Percentiles rank a stretch among this genome's conserved stretches.
Evolutionary conservation across 2,113 vertebrate genomes (phyloP).

Genomic region (Corythaeola cristata): DNA sequence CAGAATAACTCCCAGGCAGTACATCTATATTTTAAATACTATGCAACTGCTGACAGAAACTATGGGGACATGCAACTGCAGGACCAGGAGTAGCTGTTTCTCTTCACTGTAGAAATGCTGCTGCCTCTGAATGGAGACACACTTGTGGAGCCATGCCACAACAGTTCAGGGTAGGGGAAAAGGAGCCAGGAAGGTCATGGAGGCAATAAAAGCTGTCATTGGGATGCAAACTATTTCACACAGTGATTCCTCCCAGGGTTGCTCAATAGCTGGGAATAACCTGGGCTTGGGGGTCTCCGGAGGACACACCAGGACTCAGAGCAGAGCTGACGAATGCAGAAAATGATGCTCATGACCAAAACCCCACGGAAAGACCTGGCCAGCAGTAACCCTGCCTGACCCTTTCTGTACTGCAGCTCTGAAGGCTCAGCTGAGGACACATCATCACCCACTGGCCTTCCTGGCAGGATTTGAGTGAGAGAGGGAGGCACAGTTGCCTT

Average conservation of each 20-base stretch:
- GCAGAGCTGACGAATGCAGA: background rate
- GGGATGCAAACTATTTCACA: background rate
- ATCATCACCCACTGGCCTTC: background rate
- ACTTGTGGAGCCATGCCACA: background rate
- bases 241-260: background rate
- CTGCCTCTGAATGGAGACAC: background rate
- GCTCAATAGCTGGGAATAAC: background rate
- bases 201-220: background rate
- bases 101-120: background rate
- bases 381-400: background rate
- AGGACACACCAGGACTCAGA: background rate
- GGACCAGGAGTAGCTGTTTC: background rate
- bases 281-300: background rate
- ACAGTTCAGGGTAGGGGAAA: background rate
- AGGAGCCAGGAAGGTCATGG: background rate
- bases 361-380: background rate
- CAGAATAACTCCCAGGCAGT: background rate
- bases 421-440: background rate
- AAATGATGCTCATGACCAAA: background rate
- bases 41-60: constrained; percentile 16
- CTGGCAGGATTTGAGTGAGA: background rate
- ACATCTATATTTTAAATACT: background rate
- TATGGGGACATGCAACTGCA: background rate
- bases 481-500: background rate
- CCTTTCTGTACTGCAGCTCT: background rate